These are phyloP conservation scores for Pasiphila rectangulata DNA, from an alignment of 2,888 invertebrate species.

Conservation along the genomic window DNA sequence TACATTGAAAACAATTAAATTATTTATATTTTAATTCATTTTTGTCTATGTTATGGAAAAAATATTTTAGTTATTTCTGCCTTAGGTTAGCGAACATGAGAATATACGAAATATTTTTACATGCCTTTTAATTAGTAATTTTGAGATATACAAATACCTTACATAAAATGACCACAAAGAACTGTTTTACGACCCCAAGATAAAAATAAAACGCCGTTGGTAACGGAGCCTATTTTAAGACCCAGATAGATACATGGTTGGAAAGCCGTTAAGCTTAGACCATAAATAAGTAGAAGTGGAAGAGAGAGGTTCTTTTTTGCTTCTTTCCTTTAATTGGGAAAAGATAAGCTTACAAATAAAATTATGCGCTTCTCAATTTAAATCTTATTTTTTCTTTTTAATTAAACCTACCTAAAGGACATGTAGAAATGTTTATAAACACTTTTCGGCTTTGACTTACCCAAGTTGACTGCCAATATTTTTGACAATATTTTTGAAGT, in stretches of 20 bases:
- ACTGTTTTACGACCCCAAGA: conserved; percentile 9
- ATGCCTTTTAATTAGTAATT: conserved; percentile 1
- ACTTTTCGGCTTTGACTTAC: too few relatives aligned
- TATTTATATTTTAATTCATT: background rate
- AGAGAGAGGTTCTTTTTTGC: too few relatives aligned
- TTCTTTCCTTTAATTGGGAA: too few relatives aligned
- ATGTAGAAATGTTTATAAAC: too few relatives aligned
- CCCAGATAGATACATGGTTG: background rate
- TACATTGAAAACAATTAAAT: too few relatives aligned
- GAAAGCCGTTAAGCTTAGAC: background rate
- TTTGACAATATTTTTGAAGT: too few relatives aligned
- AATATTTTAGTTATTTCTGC: background rate
- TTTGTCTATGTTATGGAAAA: background rate
- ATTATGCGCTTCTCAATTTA: too few relatives aligned
- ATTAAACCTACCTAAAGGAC: too few relatives aligned
- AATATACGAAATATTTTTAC: background rate
- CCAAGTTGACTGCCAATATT: too few relatives aligned
- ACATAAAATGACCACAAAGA: conserved; percentile 20
- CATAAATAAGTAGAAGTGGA: too few relatives aligned
- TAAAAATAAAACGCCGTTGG: conserved; percentile 13
- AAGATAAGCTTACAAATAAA: too few relatives aligned
- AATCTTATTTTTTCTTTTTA: too few relatives aligned
- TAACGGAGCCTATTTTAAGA: conserved; percentile 13
- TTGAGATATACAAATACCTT: conserved; percentile 2
- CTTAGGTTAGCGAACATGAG: background rate